A percentile compares a stretch with the other conserved stretches of the same genome.
These are phyloP conservation scores for Sarcophaga bullata DNA, from an alignment of 1,140 invertebrate genomes.

Conservation along the genomic window DNA sequence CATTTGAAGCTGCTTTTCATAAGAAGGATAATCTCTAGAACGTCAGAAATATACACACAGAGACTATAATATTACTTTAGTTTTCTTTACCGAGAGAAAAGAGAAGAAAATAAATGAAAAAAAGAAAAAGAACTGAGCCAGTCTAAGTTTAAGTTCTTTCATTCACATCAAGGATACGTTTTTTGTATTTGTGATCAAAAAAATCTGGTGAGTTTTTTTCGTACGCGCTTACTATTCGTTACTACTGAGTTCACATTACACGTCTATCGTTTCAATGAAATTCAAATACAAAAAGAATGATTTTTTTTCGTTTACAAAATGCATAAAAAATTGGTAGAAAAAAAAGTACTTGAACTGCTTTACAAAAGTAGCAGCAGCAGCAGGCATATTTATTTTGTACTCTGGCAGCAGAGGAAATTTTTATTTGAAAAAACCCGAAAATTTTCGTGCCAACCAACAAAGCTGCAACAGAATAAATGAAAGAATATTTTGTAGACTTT, in stretches of 20 bases:
- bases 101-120: too few species aligned
- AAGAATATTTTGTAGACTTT: background rate
- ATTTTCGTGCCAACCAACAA: background rate
- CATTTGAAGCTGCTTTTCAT: background rate
- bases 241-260: background rate
- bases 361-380: background rate
- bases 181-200: background rate
- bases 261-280: slow-evolving; percentile 9
- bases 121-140: background rate
- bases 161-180: background rate
- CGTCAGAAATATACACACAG: background rate
- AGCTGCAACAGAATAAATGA: too few species aligned
- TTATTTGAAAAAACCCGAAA: background rate
- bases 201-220: too few species aligned
- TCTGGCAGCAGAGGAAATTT: background rate
- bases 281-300: background rate
- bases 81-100: too few species aligned
- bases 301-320: background rate
- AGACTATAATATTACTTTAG: slow-evolving; percentile 31
- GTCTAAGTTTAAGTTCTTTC: slow-evolving; percentile 30
- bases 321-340: background rate
- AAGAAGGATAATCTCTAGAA: slow-evolving; percentile 34
- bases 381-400: background rate
- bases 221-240: too few species aligned
- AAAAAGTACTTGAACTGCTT: background rate